A percentile compares a stretch with the other conserved stretches of the same genome.
Conservation (phyloP, 2,113 vertebrate genomes). For the Onychostoma macrolepis region DNA sequence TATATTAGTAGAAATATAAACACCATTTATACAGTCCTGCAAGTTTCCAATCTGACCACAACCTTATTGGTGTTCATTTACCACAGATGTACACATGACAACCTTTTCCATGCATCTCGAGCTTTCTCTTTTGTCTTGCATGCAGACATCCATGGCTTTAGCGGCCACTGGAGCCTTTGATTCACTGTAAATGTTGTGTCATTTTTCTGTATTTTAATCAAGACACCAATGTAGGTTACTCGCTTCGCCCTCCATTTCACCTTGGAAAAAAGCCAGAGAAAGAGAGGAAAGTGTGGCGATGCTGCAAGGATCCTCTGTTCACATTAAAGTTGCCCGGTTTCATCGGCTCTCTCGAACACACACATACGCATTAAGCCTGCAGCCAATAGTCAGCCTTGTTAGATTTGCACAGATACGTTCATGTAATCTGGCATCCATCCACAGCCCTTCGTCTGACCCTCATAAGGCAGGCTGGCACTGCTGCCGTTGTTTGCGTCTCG, state of each 20-base stretch:
- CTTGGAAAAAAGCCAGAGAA: slow-evolving; percentile 75
- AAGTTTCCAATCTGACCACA: slow-evolving; percentile 70
- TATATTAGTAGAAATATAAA: no score
- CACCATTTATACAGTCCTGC: slow-evolving; percentile 64
- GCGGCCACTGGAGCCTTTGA: slow-evolving; percentile 84
- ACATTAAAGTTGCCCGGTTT: slow-evolving; percentile 62
- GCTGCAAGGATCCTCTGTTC: slow-evolving; percentile 42
- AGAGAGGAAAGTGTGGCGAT: slow-evolving; percentile 11
- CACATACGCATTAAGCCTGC: slow-evolving; percentile 52
- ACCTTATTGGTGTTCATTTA: slow-evolving; percentile 77
- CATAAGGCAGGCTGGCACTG: slow-evolving; percentile 69
- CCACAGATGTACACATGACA: slow-evolving; percentile 68
- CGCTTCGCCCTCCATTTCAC: slow-evolving; percentile 84
- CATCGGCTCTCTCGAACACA: slow-evolving; percentile 8
- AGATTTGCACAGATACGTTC: slow-evolving; percentile 75
- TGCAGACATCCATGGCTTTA: slow-evolving; percentile 51
- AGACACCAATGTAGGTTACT: slow-evolving; percentile 82
- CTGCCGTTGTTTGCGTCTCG: slow-evolving; percentile 63
- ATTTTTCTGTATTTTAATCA: slow-evolving; percentile 80
- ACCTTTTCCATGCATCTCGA: slow-evolving; percentile 11
- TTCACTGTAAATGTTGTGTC: slow-evolving; percentile 84
- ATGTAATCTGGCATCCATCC: slow-evolving; percentile 71
- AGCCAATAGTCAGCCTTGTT: slow-evolving; percentile 74
- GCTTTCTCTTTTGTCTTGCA: slow-evolving; percentile 22
- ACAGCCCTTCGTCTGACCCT: slow-evolving; percentile 69